Evolutionary conservation across 2,113 vertebrate genomes (phyloP).

Genomic region (Brachypteracias leptosomus): DNA sequence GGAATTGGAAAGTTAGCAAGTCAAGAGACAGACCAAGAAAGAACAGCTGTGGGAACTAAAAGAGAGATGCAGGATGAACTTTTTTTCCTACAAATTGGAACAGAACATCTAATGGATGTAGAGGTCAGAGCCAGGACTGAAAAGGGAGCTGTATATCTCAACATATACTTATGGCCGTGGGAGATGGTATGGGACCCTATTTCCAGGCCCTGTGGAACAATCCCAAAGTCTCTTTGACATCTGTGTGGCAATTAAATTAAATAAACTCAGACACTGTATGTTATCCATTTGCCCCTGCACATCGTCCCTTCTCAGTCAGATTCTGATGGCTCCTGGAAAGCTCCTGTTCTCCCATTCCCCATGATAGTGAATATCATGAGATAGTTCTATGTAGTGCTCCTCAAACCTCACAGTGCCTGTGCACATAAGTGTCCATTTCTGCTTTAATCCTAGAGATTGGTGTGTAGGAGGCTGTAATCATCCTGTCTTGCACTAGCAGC

Average conservation of each 20-base stretch:
- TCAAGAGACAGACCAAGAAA: not conserved
- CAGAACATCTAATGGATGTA: not conserved
- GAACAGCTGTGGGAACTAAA: not conserved
- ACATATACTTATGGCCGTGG: not conserved
- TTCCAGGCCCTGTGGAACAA: not conserved
- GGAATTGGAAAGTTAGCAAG: not conserved
- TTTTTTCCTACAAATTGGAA: not conserved
- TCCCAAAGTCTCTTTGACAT: not conserved
- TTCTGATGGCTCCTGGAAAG: not conserved
- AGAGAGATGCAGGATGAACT: not conserved
- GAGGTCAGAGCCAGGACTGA: not conserved
- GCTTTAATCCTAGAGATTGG: not conserved
- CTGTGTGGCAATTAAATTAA: not conserved
- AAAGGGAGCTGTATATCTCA: not conserved
- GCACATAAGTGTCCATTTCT: accelerated
- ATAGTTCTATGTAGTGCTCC: not conserved
- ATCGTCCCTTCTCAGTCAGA: not conserved
- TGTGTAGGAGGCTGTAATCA: not conserved
- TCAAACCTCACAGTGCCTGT: not conserved
- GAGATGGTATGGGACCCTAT: not conserved
- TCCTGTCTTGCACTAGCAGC: not conserved
- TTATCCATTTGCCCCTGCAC: not conserved
- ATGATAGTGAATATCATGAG: not conserved
- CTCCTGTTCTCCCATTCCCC: not conserved
- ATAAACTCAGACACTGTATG: not conserved